A percentile compares a stretch with the other conserved stretches of the same genome.
Conservation (phyloP, 2,113 vertebrate species). For the Psittacula cyanocephala region DNA sequence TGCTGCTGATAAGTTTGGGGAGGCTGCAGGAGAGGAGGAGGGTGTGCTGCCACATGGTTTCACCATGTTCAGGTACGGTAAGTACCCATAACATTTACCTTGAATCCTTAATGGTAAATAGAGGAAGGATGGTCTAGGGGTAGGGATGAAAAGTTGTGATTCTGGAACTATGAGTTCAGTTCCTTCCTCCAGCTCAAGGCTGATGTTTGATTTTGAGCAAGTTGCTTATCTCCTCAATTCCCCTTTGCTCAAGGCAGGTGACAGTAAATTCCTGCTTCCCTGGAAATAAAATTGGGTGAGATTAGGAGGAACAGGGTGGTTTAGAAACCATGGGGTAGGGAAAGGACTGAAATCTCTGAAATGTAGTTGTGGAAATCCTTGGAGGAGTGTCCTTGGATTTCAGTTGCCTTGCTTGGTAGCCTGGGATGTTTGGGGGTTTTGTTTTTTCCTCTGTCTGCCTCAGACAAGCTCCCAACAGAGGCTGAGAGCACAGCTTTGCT, state of each 20-base stretch:
- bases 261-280: not conserved
- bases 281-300: not conserved
- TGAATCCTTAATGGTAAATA: not conserved
- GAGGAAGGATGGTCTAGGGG: not conserved
- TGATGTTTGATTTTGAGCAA: not conserved
- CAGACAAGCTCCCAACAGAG: not conserved
- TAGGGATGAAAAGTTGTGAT: not conserved
- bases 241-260: not conserved
- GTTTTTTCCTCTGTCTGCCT: not conserved
- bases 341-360: not conserved
- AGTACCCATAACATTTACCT: not conserved
- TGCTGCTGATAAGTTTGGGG: not conserved
- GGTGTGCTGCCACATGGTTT: not conserved
- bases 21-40: not conserved
- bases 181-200: not conserved
- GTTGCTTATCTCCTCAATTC: not conserved
- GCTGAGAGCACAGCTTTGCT: not conserved
- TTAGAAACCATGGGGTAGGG: not conserved
- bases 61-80: not conserved
- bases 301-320: not conserved
- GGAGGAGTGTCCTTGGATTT: not conserved
- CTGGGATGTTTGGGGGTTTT: not conserved
- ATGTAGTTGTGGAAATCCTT: not conserved
- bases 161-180: not conserved
- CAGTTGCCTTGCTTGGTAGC: not conserved